These are phyloP conservation scores for Acridotheres tristis DNA, from an alignment of 2,797 vertebrate genomes.

Conservation along the genomic window DNA sequence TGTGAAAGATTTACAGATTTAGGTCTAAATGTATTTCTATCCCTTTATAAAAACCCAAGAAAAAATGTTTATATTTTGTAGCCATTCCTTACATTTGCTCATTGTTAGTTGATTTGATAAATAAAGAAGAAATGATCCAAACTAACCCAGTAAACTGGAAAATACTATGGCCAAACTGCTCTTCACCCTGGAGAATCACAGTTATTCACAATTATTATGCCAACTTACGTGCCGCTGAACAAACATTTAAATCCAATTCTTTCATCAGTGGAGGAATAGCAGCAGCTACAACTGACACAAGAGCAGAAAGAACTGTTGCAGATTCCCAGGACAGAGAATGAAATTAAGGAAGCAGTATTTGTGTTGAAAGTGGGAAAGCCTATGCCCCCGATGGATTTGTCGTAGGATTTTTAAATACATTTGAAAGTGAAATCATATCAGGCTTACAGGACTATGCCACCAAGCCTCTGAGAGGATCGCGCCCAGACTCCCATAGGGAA, in stretches of 20 bases:
- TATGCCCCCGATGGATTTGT: constrained; percentile 50
- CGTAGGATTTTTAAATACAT: constrained; percentile 69
- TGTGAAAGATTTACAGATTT: background rate
- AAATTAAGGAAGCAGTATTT: constrained; percentile 63
- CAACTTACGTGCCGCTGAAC: constrained; percentile 26
- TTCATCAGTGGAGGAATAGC: constrained; percentile 49
- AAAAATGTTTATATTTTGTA: background rate
- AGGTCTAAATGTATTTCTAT: background rate
- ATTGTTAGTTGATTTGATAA: background rate
- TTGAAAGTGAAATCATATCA: constrained; percentile 69
- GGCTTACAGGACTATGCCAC: constrained; percentile 59
- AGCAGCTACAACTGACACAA: constrained; percentile 43
- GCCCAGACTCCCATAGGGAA: constrained; percentile 62
- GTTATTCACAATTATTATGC: constrained; percentile 46
- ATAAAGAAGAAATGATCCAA: background rate
- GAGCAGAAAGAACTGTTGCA: constrained; percentile 48
- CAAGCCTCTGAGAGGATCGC: constrained; percentile 62
- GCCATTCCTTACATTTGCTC: background rate
- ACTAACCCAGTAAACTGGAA: background rate
- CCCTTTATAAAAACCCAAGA: background rate
- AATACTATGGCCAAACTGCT: background rate
- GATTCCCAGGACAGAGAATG: constrained; percentile 59
- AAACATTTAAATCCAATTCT: constrained; percentile 59
- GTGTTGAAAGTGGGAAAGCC: constrained; percentile 58
- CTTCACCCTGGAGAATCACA: constrained; percentile 5